Evolutionary conservation across 2,888 invertebrate genomes (phyloP).

Genomic region (Gerris lacustris): DNA sequence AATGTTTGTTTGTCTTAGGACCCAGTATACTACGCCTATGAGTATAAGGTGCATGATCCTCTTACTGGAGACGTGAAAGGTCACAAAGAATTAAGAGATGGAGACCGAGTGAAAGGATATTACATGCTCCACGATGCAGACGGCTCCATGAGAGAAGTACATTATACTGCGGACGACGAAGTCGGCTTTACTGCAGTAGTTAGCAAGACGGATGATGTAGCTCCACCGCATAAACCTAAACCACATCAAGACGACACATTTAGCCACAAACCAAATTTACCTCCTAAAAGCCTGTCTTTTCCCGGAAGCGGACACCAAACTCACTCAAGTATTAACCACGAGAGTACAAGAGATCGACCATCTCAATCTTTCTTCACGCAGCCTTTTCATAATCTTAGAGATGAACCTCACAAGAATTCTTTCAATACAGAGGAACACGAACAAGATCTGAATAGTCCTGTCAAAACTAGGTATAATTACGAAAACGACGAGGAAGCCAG

Average conservation of each 20-base stretch:
- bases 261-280: background rate
- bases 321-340: background rate
- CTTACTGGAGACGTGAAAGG: constrained; percentile 6
- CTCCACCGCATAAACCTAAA: background rate
- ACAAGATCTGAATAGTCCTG: background rate
- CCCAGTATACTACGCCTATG: constrained; percentile 4
- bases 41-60: constrained; percentile 6
- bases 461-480: background rate
- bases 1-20: background rate
- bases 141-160: constrained; percentile 6
- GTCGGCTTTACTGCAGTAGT: constrained; percentile 6
- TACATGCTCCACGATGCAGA: constrained; percentile 7
- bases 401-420: background rate
- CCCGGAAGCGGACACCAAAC: background rate
- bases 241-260: background rate
- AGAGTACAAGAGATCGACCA: no score
- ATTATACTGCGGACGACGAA: background rate
- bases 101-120: background rate
- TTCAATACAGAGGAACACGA: background rate
- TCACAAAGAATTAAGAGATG: constrained; percentile 1
- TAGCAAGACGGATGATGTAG: background rate
- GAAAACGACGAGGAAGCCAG: background rate
- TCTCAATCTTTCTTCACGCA: no score
- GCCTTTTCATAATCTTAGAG: no score
- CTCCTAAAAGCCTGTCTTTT: background rate